These are phyloP conservation scores for Anoplius nigerrimus DNA, from an alignment of 2,888 invertebrate species.

Conservation along the genomic window DNA sequence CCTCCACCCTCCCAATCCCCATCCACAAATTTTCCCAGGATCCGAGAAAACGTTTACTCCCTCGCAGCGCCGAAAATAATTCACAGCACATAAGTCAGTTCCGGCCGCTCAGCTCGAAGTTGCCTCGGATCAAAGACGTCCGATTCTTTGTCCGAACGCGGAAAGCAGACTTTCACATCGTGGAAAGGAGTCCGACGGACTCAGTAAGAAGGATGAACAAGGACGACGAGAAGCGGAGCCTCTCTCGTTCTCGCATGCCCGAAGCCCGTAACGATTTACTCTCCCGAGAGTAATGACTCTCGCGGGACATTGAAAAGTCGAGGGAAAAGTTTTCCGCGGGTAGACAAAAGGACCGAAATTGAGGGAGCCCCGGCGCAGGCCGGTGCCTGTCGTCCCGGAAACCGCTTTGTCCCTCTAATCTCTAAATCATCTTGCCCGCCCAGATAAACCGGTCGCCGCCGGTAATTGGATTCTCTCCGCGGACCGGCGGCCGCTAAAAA, in stretches of 20 bases:
- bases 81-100: too few species aligned
- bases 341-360: constrained; percentile 5
- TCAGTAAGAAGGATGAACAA: background rate
- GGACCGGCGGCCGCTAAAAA: constrained; percentile 17
- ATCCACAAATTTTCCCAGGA: too few species aligned
- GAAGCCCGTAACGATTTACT: constrained; percentile 26
- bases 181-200: background rate
- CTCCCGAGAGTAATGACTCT: background rate
- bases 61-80: too few species aligned
- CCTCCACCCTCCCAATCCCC: too few species aligned
- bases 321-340: constrained; percentile 8
- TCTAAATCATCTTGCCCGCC: constrained; percentile 14
- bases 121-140: too few species aligned
- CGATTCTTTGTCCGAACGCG: too few species aligned
- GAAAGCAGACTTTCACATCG: background rate
- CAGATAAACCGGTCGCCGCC: constrained; percentile 3
- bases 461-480: constrained; percentile 19
- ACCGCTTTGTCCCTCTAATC: constrained; percentile 14
- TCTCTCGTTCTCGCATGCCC: background rate
- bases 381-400: background rate
- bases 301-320: background rate
- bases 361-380: constrained; percentile 5
- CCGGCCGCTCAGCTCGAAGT: too few species aligned
- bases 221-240: constrained; percentile 13
- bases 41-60: too few species aligned